Base-by-base conservation (phyloP, 2,113 vertebrate genomes). In the Sander lucioperca region DNA sequence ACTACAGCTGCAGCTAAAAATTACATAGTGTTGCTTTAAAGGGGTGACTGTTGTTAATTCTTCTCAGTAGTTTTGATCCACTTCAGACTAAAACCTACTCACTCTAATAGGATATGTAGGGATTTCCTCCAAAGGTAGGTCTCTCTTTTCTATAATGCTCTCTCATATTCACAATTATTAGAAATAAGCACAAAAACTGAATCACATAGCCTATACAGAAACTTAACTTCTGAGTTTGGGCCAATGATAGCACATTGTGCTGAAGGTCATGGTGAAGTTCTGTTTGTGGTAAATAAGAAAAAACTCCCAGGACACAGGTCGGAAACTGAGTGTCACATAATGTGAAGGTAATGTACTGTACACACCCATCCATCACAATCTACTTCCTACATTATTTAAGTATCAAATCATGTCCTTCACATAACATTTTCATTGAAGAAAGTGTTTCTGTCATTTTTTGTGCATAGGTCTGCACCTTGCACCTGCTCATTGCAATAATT, bases 201-300 rank as follows among this genome's bases (percentile, higher is more conserved):
- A 50, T 36, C 4, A 30, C 23, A 71, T 2, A 11, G 39, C 39
- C 9, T 43, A 18, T 21, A 6, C n/a, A 6, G 7, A 25, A 5
- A 5, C 45, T 10, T 53, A n/a, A 54, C 27, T 23, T 72, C 33
- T 45, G 25, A 51, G 47, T 23, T 25, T 50, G 18, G 18, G 6
- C 45, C 45, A 64, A 33, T 45, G 2, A 8, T 36, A 50, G n/a
- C 12, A n/a, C 18, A n/a, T 4, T 56, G 47, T 30, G 65, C 7
- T 19, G 53, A 68, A 67, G 59, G 74, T 65, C 47, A 30, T 13
- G 14, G 18, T 21, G 53, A 83, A 1, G 47, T 48, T 56, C 48
- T 76, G 79, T 77, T 88, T 85, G 51, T 69, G 61, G 67, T 72
- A 72, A 71, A 79, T 45, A 74, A 59, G 45, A 36, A 54, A 33